Evolutionary conservation across 1,140 invertebrate genomes (phyloP).

Genomic region (Drosophila sucinea): DNA sequence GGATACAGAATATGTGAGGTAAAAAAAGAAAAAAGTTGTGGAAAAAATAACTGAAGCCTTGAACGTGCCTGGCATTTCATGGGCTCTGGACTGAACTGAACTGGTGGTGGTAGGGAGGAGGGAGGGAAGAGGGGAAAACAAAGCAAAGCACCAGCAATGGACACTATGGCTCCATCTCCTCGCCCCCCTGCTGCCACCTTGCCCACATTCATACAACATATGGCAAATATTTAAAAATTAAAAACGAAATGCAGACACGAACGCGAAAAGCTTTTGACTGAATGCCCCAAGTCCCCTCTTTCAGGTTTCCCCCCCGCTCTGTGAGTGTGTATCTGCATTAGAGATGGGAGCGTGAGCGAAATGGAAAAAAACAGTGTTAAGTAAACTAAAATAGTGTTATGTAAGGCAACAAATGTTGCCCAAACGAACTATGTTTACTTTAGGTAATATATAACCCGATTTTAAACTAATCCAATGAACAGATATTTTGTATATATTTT

Average conservation of each 20-base stretch:
- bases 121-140: background rate
- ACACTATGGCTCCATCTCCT: background rate
- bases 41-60: conserved; percentile 50
- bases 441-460: too few relatives aligned
- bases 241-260: conserved; percentile 60
- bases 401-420: background rate
- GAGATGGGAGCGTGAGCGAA: background rate
- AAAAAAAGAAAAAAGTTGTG: conserved; percentile 12
- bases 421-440: too few relatives aligned
- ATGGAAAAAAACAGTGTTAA: background rate
- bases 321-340: background rate
- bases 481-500: too few relatives aligned
- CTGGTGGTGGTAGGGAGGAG: background rate
- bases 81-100: conserved; percentile 33
- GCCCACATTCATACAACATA: background rate
- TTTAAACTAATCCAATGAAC: too few relatives aligned
- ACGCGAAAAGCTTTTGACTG: conserved; percentile 12
- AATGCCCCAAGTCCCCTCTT: background rate
- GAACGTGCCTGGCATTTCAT: conserved; percentile 61
- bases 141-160: conserved; percentile 39
- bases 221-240: conserved; percentile 60
- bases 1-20: conserved; percentile 21
- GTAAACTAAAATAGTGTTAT: background rate
- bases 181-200: background rate
- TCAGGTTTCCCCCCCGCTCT: background rate